Evolutionary conservation across 2,113 vertebrate genomes (phyloP).

Genomic region (Solenodon paradoxus): DNA sequence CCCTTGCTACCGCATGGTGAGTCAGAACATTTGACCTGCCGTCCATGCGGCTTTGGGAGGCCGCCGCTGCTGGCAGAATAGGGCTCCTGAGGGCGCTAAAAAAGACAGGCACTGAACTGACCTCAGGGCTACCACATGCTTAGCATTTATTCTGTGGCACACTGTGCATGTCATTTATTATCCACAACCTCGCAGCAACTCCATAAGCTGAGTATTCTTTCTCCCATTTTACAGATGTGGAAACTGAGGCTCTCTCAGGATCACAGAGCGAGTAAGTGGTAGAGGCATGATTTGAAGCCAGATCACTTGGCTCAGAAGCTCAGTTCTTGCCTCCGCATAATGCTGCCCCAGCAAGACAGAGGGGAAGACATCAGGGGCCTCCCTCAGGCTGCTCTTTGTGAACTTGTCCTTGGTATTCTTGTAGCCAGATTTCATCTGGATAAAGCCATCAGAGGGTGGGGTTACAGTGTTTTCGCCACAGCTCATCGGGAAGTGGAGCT

Average conservation of each 20-base stretch:
- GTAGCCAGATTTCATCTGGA: not conserved
- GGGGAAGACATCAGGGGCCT: not conserved
- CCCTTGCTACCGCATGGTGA: not conserved
- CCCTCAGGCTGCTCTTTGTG: not conserved
- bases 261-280: not conserved
- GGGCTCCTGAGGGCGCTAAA: not conserved
- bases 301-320: not conserved
- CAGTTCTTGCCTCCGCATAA: not conserved
- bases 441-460: not conserved
- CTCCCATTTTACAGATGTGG: not conserved
- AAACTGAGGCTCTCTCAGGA: not conserved
- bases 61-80: not conserved
- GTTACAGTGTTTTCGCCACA: no score
- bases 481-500: no score
- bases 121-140: not conserved
- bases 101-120: fast-evolving
- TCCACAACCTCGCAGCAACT: not conserved
- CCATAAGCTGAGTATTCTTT: not conserved
- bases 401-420: not conserved
- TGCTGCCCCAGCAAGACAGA: not conserved
- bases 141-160: not conserved
- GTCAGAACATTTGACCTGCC: not conserved
- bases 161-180: not conserved
- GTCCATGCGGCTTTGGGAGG: not conserved
- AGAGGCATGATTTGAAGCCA: not conserved